Conservation (phyloP, 23 tunicate genomes). For the Clavelina lepadiformis region DNA sequence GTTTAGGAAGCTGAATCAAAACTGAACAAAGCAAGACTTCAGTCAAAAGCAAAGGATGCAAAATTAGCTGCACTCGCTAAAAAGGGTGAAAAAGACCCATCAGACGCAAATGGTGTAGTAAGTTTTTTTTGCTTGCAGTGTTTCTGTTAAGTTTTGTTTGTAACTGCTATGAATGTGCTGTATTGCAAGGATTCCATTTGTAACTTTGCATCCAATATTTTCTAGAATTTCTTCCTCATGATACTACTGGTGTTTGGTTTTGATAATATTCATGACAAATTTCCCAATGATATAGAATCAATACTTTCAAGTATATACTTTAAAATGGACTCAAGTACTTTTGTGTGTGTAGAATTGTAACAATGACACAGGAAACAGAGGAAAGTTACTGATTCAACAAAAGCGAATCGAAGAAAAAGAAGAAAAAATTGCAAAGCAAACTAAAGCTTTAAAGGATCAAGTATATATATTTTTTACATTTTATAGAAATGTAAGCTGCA, state of each 20-base stretch:
- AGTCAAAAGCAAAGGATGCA: conserved; percentile 80
- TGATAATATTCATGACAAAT: not conserved
- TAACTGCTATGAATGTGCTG: not conserved
- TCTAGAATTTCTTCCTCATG: too few relatives aligned
- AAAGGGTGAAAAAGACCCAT: conserved; percentile 15
- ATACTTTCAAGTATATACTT: too few relatives aligned
- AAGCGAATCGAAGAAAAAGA: conserved; percentile 67
- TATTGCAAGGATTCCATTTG: too few relatives aligned
- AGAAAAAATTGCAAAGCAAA: conserved; percentile 22
- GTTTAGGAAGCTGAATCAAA: conserved; percentile 71
- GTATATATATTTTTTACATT: conserved; percentile 26
- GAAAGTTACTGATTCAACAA: conserved; percentile 46
- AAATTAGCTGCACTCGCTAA: conserved; percentile 48
- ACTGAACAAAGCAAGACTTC: conserved; percentile 43
- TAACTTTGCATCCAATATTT: too few relatives aligned
- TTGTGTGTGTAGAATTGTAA: conserved; percentile 4
- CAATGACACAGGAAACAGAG: conserved; percentile 19
- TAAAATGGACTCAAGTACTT: too few relatives aligned
- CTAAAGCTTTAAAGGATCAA: conserved; percentile 52
- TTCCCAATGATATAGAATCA: too few relatives aligned
- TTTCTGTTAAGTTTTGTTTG: not conserved
- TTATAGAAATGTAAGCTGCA: too few relatives aligned
- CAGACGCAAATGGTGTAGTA: not conserved
- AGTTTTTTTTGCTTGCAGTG: not conserved
- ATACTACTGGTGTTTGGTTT: too few relatives aligned